Percentiles rank a stretch among this genome's conserved stretches.
Evolutionary conservation across 1,140 invertebrate species (phyloP).

Genomic region (Bombus consobrinus): DNA sequence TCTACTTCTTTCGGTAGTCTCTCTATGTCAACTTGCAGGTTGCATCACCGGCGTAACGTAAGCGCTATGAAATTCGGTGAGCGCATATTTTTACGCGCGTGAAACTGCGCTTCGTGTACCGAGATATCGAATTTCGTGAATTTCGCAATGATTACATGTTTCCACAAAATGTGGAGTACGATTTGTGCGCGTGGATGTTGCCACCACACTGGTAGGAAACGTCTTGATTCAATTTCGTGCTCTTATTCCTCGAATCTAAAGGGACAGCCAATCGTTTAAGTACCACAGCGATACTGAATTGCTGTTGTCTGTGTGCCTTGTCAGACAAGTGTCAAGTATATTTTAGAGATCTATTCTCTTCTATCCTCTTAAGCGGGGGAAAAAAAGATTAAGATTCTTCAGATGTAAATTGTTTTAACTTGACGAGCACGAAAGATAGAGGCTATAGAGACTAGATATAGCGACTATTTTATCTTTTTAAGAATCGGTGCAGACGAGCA

Average conservation of each 20-base stretch:
- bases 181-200: not conserved
- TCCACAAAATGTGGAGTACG: not conserved
- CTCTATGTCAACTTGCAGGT: constrained; percentile 9
- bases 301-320: not conserved
- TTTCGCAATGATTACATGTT: not conserved
- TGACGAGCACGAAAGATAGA: no score
- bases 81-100: constrained; percentile 20
- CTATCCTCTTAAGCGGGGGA: no score
- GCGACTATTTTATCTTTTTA: no score
- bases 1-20: not conserved
- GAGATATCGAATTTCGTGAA: constrained; percentile 25
- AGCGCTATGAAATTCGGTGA: constrained; percentile 18
- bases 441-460: no score
- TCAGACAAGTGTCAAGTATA: not conserved
- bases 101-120: constrained; percentile 9
- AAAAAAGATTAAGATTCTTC: no score
- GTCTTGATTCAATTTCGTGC: no score
- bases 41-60: constrained; percentile 27
- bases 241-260: not conserved
- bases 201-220: not conserved
- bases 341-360: not conserved
- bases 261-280: not conserved
- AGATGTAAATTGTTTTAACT: no score
- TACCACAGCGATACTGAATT: not conserved
- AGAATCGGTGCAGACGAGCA: no score